phyloP scores from a whole-genome alignment of 2,113 vertebrate species.

The Cyrtonyx montezumae region DNA sequence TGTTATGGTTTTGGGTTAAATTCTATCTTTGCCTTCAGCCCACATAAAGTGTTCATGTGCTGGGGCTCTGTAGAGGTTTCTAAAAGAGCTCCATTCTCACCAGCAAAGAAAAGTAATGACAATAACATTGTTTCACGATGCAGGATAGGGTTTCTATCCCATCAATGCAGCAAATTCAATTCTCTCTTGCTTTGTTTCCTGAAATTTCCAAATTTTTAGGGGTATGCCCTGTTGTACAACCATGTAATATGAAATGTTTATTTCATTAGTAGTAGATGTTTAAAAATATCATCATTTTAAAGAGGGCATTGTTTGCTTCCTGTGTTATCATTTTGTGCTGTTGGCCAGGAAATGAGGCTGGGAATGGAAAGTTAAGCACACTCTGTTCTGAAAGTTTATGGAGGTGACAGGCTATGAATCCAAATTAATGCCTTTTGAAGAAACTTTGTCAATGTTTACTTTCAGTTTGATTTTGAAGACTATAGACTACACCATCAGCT shows the following conservation, averaged over 20 bases:
- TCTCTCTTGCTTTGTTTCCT: neutral
- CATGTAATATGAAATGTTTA: neutral
- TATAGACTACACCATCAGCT: neutral
- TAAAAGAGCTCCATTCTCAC: neutral
- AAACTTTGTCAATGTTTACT: neutral
- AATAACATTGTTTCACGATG: neutral
- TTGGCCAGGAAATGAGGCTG: conserved; percentile 3
- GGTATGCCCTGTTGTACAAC: neutral
- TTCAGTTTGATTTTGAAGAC: neutral
- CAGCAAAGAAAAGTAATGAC: conserved; percentile 11
- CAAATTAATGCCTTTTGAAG: neutral
- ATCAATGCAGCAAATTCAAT: neutral
- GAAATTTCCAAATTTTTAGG: neutral
- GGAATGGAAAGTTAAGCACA: neutral
- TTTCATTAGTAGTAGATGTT: neutral
- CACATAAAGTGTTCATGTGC: neutral
- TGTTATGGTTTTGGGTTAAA: conserved; percentile 16
- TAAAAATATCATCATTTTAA: neutral
- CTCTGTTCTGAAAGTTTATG: neutral
- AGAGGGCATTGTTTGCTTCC: neutral
- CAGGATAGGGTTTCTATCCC: neutral
- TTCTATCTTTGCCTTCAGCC: neutral
- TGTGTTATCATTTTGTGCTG: neutral
- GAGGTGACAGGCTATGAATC: neutral
- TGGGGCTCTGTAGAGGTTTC: neutral